Conservation (phyloP, 2,113 vertebrate genomes). For the Rattus norvegicus region GRCr8 NC_086034.1:74017001-74017500, state of each 20-base stretch:
- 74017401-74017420: background rate
- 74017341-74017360: background rate
- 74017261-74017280: background rate
- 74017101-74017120: background rate
- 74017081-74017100: background rate
- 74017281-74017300: background rate
- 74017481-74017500: background rate
- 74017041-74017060: background rate
- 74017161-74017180: background rate
- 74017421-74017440: background rate
- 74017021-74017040: background rate
- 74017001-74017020: background rate
- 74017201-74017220: background rate
- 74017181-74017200: background rate
- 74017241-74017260: background rate
- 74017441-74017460: background rate
- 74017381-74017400: background rate
- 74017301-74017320: background rate
- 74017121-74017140: background rate
- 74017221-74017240: background rate
- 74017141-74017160: background rate
- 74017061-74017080: background rate
- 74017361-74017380: background rate
- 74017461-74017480: background rate
- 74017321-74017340: background rate